Percentiles rank a stretch among this genome's conserved stretches.
Evolutionary conservation across 2,113 vertebrate genomes (phyloP).

Genomic region (Picathartes gymnocephalus): DNA sequence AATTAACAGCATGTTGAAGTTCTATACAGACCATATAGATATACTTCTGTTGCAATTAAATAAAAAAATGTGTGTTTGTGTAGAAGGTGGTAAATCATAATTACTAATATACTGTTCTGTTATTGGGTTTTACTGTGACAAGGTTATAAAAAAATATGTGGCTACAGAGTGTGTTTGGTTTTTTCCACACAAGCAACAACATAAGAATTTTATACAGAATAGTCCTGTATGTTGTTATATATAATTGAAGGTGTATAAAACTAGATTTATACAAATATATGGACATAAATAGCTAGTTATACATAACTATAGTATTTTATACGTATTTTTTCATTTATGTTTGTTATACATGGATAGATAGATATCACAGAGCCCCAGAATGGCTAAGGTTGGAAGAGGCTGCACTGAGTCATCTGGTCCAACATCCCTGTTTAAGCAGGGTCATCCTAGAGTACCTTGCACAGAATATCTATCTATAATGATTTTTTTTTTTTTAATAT

Average conservation of each 20-base stretch:
- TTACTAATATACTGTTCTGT: background rate
- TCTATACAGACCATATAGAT: background rate
- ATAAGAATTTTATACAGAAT: background rate
- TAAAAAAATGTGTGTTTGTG: background rate
- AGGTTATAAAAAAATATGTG: background rate
- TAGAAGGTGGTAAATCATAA: background rate
- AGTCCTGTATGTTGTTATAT: background rate
- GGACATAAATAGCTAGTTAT: background rate
- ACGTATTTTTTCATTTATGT: background rate
- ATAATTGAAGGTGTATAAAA: background rate
- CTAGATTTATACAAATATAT: background rate
- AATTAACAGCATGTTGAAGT: background rate
- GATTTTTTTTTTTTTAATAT: background rate
- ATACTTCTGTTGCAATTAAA: background rate
- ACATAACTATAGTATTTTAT: background rate
- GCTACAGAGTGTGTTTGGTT: background rate
- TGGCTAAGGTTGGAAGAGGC: background rate
- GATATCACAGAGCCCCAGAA: background rate
- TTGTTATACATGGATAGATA: background rate
- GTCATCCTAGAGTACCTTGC: background rate
- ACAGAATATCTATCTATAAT: background rate
- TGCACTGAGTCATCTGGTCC: background rate
- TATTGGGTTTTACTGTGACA: background rate
- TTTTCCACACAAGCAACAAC: background rate
- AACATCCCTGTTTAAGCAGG: background rate